Conservation (phyloP, 2,797 vertebrate genomes). For the Cygnus olor region DNA sequence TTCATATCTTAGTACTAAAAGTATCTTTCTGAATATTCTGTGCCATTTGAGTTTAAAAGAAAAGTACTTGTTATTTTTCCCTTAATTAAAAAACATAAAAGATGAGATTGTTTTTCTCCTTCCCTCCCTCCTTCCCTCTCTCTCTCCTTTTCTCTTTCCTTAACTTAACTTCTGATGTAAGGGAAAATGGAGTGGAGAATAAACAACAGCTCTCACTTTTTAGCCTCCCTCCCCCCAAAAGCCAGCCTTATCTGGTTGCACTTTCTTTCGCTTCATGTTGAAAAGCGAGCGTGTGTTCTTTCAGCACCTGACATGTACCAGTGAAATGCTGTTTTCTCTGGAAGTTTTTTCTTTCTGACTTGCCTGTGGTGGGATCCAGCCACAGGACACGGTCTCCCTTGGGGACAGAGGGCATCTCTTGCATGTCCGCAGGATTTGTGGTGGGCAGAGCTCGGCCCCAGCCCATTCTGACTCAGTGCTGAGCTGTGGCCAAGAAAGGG, state of each 20-base stretch:
- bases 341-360: neutral
- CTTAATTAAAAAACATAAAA: neutral
- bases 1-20: neutral
- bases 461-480: neutral
- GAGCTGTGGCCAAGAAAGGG: neutral
- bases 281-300: neutral
- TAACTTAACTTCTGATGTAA: neutral
- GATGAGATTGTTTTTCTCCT: neutral
- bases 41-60: neutral
- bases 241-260: neutral
- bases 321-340: neutral
- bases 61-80: neutral
- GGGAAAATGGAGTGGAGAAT: neutral
- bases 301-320: neutral
- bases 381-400: neutral
- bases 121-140: neutral
- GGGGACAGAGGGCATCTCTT: neutral
- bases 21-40: neutral
- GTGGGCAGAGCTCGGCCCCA: neutral
- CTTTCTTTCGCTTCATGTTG: neutral
- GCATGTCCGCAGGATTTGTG: fast-evolving
- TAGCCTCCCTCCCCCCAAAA: neutral
- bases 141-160: neutral
- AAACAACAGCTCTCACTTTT: neutral
- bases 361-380: neutral